Evolutionary conservation across 2,797 vertebrate genomes (phyloP).

Genomic region (Thamnophis elegans): DNA sequence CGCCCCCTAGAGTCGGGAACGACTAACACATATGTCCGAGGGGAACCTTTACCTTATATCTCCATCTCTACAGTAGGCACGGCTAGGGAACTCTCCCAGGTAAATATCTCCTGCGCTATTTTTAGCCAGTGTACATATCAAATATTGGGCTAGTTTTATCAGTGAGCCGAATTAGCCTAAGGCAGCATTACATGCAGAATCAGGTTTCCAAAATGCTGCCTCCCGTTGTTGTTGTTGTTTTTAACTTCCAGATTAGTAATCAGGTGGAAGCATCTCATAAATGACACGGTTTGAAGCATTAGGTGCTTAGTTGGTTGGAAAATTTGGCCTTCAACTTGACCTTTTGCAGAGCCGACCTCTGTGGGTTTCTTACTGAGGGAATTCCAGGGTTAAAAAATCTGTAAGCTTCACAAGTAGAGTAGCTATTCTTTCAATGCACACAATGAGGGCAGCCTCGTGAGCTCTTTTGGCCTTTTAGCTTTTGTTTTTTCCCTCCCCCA

Average conservation of each 20-base stretch:
- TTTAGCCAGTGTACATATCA: too few relatives aligned
- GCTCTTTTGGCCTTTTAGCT: not conserved
- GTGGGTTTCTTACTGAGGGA: not conserved
- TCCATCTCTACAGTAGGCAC: not conserved
- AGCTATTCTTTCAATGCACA: not conserved
- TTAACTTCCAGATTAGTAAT: not conserved
- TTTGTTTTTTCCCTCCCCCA: accelerated
- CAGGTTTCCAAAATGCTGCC: not conserved
- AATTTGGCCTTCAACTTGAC: not conserved
- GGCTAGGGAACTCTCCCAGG: not conserved
- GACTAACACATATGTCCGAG: too few relatives aligned
- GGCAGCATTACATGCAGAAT: not conserved
- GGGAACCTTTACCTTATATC: not conserved
- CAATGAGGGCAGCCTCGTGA: not conserved
- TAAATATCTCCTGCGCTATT: not conserved
- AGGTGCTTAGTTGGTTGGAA: not conserved
- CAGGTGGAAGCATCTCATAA: not conserved
- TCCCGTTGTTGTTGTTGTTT: not conserved
- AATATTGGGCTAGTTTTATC: not conserved
- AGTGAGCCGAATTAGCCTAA: not conserved
- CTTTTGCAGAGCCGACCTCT: not conserved
- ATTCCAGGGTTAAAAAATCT: not conserved
- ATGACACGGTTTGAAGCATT: not conserved
- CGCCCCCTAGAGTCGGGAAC: too few relatives aligned
- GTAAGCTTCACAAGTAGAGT: not conserved